Evolutionary conservation across 2,888 invertebrate genomes (phyloP), one percentile per base, ranked within the genome.

Genomic region (Pristionchus mayeri): DNA sequence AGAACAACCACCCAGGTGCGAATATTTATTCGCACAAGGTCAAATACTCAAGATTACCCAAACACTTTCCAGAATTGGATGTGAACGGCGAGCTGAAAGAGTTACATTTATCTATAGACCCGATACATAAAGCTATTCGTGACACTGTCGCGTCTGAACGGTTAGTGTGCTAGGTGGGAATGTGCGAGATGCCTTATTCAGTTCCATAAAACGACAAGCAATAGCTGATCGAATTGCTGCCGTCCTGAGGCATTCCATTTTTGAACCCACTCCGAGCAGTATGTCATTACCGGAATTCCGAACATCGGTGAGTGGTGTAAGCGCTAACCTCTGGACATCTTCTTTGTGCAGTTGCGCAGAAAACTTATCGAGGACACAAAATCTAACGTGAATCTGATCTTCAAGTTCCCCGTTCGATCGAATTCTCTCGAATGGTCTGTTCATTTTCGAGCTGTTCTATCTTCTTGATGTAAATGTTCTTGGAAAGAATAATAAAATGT

Each of bases 321-420:
- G n/a, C 48, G 11, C 13, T 3, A n/a, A 48, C 6, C 27, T 24
- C 24, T 3, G 11, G n/a, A 27, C 44, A 44, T 44, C 7, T 44
- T 44, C 44, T 48, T 11, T 24, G 6, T 76, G 16, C 24, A 76
- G 76, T 44, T 76, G 13, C 76, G 76, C 48, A 27, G 27, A 13
- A 76, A 76, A 48, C 48, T 76, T 2, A 48, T 76, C 44, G 48
- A 76, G 48, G 34, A 76, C 48, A 37, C 37, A 13, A 44, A 76
- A 40, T n/a, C n/a, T 3, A 44, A 76, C 24, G 30, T 2, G 18
- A n/a, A 48, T 48, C 48, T 76, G 16, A 37, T 48, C 44, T 76
- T 76, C 76, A 76, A 76, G n/a, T 76, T 76, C 24, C 44, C 48
- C 76, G 48, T n/a, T 24, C 48, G 76, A 76, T n/a, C 76, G 24